phyloP scores from a whole-genome alignment of 2,888 invertebrate species.

The Eupeodes luniger region DNA sequence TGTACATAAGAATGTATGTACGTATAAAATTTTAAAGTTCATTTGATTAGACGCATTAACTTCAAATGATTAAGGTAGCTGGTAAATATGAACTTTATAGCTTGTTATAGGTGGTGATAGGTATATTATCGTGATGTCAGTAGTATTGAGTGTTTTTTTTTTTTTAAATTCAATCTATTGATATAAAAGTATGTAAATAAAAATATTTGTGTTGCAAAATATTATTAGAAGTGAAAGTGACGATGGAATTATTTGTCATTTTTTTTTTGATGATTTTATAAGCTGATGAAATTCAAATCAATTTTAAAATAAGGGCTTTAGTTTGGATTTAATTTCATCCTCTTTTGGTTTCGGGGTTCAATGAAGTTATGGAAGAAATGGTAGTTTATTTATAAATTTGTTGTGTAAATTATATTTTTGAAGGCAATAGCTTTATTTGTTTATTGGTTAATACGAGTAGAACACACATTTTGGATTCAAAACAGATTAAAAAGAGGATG shows the following conservation, averaged over 20 bases:
- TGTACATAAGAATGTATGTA: too few relatives aligned
- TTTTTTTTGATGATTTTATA: background rate
- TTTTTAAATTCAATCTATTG: background rate
- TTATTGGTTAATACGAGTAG: too few relatives aligned
- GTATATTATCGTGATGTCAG: background rate
- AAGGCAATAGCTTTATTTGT: too few relatives aligned
- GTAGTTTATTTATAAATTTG: too few relatives aligned
- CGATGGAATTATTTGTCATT: background rate
- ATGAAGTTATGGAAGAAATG: too few relatives aligned
- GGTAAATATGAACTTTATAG: too few relatives aligned
- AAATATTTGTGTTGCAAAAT: slow-evolving; percentile 8
- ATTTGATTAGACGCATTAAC: slow-evolving; percentile 17
- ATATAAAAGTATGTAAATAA: slow-evolving; percentile 1
- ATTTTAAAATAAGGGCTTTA: too few relatives aligned
- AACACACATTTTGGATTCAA: too few relatives aligned
- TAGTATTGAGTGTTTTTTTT: background rate
- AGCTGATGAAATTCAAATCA: background rate
- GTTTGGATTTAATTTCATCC: too few relatives aligned
- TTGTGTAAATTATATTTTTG: too few relatives aligned
- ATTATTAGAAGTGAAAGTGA: slow-evolving; percentile 7
- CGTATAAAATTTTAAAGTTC: background rate
- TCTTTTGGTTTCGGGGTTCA: too few relatives aligned
- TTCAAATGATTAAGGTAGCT: background rate
- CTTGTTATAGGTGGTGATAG: background rate
- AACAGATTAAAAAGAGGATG: too few relatives aligned